Evolutionary conservation across 2,888 invertebrate species (phyloP).

Genomic region (Parascotia fuliginaria): DNA sequence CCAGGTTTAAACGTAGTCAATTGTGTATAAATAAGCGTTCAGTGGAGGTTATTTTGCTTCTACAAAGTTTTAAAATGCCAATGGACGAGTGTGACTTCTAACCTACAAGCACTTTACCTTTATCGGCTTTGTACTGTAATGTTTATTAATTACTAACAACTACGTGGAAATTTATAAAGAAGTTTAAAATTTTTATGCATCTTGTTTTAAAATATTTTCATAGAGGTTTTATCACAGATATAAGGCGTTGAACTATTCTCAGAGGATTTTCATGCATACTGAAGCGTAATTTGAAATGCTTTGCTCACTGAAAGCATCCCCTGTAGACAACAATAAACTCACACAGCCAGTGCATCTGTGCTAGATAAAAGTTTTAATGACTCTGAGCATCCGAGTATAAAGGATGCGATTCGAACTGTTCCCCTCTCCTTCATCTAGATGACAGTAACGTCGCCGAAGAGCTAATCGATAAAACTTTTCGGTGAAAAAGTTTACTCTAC

Average conservation of each 20-base stretch:
- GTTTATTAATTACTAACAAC: not conserved
- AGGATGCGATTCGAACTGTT: slow-evolving; percentile 55
- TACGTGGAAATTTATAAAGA: not conserved
- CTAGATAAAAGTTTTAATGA: slow-evolving; percentile 75
- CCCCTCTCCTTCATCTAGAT: slow-evolving; percentile 52
- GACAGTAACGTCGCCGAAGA: slow-evolving; percentile 50
- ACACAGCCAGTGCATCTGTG: slow-evolving; percentile 62
- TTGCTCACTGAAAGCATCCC: slow-evolving; percentile 58
- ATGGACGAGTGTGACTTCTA: slow-evolving; percentile 15
- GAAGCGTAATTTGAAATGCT: slow-evolving; percentile 59
- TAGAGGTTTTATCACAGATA: slow-evolving; percentile 20
- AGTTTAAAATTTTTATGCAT: not conserved
- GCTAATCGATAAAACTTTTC: slow-evolving; percentile 67
- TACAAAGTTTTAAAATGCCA: slow-evolving; percentile 16
- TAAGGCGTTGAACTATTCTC: slow-evolving; percentile 22
- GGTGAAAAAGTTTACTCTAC: slow-evolving; percentile 61
- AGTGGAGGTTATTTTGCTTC: slow-evolving; percentile 7
- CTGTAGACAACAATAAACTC: slow-evolving; percentile 63
- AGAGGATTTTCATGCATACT: slow-evolving; percentile 52
- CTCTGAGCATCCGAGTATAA: slow-evolving; percentile 61
- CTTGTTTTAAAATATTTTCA: not conserved
- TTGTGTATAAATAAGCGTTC: slow-evolving; percentile 1
- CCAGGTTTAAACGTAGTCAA: not conserved
- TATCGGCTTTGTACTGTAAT: too few species aligned
- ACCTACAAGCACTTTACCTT: slow-evolving; percentile 17